Conservation (phyloP, 2,797 vertebrate genomes). For the Prionace glauca region DNA sequence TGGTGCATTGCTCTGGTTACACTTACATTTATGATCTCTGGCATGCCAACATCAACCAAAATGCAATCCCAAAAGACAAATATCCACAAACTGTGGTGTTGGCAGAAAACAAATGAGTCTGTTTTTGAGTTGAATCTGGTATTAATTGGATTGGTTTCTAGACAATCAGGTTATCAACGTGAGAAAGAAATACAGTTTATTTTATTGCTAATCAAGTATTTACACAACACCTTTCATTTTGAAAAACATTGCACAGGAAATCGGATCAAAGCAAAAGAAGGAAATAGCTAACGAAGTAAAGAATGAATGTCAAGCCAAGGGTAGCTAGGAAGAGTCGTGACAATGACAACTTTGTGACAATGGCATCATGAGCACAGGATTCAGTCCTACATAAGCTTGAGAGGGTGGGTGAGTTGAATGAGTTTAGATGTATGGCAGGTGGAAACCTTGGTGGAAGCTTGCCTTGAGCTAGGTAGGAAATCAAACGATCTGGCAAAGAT, state of each 20-base stretch:
- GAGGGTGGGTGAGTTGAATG: background rate
- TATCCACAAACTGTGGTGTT: background rate
- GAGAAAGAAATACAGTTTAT: background rate
- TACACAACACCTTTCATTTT: background rate
- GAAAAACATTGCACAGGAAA: background rate
- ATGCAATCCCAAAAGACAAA: too few species aligned
- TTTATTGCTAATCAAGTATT: background rate
- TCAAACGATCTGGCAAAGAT: too few species aligned
- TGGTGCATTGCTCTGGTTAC: background rate
- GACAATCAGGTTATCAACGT: background rate
- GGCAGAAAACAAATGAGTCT: background rate
- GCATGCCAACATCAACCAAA: too few species aligned
- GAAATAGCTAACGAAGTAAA: background rate
- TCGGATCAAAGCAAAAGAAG: background rate
- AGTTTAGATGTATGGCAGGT: background rate
- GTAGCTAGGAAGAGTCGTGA: background rate
- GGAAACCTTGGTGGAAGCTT: background rate
- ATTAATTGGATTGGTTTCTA: background rate
- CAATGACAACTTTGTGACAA: background rate
- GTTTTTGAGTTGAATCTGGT: background rate
- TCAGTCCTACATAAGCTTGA: background rate
- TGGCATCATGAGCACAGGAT: background rate
- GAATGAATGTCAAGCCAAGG: background rate
- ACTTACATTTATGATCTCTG: background rate
- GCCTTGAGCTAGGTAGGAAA: background rate